Base-by-base conservation (phyloP, 1,140 invertebrate species). In the Papilio polyxenes region DNA sequence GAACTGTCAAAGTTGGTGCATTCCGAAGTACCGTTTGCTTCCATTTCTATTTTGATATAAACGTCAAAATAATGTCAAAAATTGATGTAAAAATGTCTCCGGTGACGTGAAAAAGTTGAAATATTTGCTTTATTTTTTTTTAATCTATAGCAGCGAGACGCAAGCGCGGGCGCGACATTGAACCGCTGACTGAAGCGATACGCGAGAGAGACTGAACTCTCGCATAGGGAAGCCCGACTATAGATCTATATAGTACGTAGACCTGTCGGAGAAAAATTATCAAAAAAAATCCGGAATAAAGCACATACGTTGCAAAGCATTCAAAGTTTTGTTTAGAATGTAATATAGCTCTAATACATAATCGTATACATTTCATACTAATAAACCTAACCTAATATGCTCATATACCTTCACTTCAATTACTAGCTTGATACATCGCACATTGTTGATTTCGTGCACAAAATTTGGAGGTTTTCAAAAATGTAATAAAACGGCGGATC, bases 141-240 rank as follows among this genome's bases (percentile, higher is more conserved):
- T 56, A 56, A 78, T 78, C 53, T 59, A 13, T 62, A 15, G 17
- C 53, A n/a, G 23, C 56, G n/a, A 56, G 44, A 65, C 31, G 37
- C 37, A 69, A 37, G 44, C 56, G 78, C 78, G 37, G 17, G 59
- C 78, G 40, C 78, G 78, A 80, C 78, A 53, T 65, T 80, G 56
- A 80, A 48, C 78, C 78, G 78, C 59, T 20, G n/a, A 80, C 59
- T 80, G 59, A 80, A 65, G 78, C 59, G 62, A 80, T 48, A 62
- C 59, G 23, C 23, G 65, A 40, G 23, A 11, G 7, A 78, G 56
- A 49, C 59, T 3, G 56, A 62, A 65, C 53, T 65, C 53, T 79
- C 23, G 40, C 13, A 48, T 48, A 48, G 37, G 59, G 37, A 80
- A 80, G 23, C 20, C 53, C 59, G 40, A 11, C n/a, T 65, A 49